Conservation (phyloP, 2,113 vertebrate species). For the Ranitomeya variabilis region DNA sequence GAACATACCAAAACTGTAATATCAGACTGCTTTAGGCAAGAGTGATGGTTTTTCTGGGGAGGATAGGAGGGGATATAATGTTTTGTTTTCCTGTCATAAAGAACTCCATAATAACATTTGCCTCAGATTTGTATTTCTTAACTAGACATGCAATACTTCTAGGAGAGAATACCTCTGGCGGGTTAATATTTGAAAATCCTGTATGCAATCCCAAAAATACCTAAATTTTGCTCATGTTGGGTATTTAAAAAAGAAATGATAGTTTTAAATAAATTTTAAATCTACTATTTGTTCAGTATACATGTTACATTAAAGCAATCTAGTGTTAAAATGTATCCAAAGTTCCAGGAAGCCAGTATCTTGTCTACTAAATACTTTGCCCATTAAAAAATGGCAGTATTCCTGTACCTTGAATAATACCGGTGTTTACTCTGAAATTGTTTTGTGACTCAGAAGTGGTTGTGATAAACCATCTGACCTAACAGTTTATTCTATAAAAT, state of each 20-base stretch:
- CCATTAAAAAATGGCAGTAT: not conserved
- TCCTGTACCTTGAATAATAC: not conserved
- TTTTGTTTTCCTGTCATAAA: too few relatives aligned
- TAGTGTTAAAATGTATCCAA: not conserved
- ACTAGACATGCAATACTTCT: not conserved
- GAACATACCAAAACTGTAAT: too few relatives aligned
- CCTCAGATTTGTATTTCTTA: too few relatives aligned
- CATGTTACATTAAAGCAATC: not conserved
- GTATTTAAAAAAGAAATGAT: not conserved
- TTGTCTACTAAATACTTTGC: not conserved
- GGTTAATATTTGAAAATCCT: too few relatives aligned
- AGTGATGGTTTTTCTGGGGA: too few relatives aligned
- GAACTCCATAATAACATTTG: too few relatives aligned
- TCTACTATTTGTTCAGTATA: too few relatives aligned
- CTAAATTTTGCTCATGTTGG: too few relatives aligned
- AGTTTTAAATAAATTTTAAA: not conserved
- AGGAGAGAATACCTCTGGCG: not conserved
- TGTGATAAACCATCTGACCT: too few relatives aligned
- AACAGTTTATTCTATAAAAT: constrained; percentile 33
- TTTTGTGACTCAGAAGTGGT: not conserved
- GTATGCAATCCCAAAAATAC: not conserved
- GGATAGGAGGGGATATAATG: too few relatives aligned
- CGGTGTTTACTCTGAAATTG: not conserved
- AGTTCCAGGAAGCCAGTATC: not conserved
- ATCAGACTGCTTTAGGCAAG: too few relatives aligned